Percentiles rank a stretch among this genome's conserved stretches.
These are phyloP conservation scores for Pocillopora verrucosa DNA, from an alignment of 64 coral and sea anemone genomes.

Conservation along the genomic window DNA sequence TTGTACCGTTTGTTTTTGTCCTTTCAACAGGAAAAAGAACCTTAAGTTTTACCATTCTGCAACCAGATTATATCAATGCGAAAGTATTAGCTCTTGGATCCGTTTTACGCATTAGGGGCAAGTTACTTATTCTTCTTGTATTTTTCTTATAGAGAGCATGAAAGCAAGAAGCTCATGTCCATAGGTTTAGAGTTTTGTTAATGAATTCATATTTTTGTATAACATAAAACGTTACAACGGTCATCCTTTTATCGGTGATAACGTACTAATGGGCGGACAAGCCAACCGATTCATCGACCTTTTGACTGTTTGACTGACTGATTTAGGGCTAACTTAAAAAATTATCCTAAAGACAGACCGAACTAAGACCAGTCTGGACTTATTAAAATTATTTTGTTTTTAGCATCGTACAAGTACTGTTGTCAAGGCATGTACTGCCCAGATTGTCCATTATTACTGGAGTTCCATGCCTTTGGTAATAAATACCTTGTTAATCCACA, in stretches of 20 bases:
- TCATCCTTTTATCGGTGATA: too few relatives aligned
- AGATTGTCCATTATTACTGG: conserved; percentile 32
- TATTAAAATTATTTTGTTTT: not conserved
- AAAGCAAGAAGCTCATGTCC: not conserved
- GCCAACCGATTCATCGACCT: too few relatives aligned
- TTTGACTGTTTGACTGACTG: too few relatives aligned
- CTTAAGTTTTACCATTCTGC: not conserved
- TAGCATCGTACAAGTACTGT: conserved; percentile 45
- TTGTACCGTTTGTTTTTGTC: not conserved
- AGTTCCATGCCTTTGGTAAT: conserved; percentile 44
- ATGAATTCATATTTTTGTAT: too few relatives aligned
- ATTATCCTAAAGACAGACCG: too few relatives aligned
- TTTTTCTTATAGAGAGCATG: not conserved
- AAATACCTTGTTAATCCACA: not conserved
- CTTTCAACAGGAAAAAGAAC: not conserved
- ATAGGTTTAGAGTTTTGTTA: too few relatives aligned
- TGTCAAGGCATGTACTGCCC: conserved; percentile 53
- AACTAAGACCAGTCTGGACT: not conserved
- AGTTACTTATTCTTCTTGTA: not conserved
- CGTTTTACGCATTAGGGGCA: not conserved
- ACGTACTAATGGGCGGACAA: too few relatives aligned
- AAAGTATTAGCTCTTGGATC: conserved; percentile 25
- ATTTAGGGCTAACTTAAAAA: too few relatives aligned
- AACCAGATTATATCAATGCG: not conserved
- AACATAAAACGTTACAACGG: too few relatives aligned